Conservation (phyloP, 2,888 invertebrate species). For the Thereva nobilitata region DNA sequence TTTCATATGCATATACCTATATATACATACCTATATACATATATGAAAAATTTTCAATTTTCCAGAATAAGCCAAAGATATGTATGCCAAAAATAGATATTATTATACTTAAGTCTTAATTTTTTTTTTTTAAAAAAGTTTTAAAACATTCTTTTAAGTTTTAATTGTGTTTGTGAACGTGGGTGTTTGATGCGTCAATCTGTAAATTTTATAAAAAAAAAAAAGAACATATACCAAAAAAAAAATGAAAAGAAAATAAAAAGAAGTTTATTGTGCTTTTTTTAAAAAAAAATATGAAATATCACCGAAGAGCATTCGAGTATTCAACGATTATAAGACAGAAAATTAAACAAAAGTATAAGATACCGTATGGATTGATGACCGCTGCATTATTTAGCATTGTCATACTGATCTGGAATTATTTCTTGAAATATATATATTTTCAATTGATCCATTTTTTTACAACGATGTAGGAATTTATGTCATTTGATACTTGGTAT, state of each 20-base stretch:
- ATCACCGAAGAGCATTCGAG: too few species aligned
- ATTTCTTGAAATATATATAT: too few species aligned
- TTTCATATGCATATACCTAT: conserved; percentile 3
- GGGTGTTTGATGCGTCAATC: conserved; percentile 34
- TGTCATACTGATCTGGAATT: too few species aligned
- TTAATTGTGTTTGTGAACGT: conserved; percentile 33
- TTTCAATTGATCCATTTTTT: background rate
- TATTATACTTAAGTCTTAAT: background rate
- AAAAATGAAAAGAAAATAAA: too few species aligned
- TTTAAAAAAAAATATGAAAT: too few species aligned
- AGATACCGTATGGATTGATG: too few species aligned
- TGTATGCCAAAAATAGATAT: conserved; percentile 35
- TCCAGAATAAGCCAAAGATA: conserved; percentile 11
- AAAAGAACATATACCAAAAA: too few species aligned
- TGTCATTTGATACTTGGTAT: conserved; percentile 53
- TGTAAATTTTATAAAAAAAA: conserved; percentile 15
- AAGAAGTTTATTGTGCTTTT: too few species aligned
- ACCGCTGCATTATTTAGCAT: too few species aligned
- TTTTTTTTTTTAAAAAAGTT: conserved; percentile 5
- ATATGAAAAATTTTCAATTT: conserved; percentile 33
- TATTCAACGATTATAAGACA: too few species aligned
- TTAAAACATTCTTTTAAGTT: conserved; percentile 15
- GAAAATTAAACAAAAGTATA: too few species aligned
- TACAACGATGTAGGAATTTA: conserved; percentile 39
- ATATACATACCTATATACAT: conserved; percentile 7